Evolutionary conservation across 2,113 vertebrate species (phyloP).

Genomic region (Ondatra zibethicus): DNA sequence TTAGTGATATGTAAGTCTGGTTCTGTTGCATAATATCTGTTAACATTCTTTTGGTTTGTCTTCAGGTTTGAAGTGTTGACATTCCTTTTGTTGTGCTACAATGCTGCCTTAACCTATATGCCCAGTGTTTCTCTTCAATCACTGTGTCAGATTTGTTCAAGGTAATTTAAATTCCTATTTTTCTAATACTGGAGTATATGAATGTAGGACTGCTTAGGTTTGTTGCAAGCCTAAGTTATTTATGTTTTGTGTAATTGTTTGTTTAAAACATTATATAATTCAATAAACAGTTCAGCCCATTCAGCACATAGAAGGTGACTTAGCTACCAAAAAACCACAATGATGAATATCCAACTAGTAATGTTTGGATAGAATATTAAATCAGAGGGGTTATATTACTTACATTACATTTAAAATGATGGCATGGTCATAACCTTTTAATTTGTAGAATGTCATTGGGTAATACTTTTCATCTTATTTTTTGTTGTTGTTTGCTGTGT

Average conservation of each 20-base stretch:
- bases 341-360: conserved; percentile 3
- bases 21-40: conserved; percentile 20
- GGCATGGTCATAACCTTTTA: background rate
- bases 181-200: conserved; percentile 52
- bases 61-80: conserved; percentile 97
- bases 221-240: conserved; percentile 44
- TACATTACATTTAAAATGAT: conserved; percentile 12
- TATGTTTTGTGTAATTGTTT: conserved; percentile 57
- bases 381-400: background rate
- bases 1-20: background rate
- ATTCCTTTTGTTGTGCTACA: conserved; percentile 97
- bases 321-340: background rate
- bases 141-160: conserved; percentile 96
- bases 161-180: conserved; percentile 86
- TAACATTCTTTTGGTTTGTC: conserved; percentile 75
- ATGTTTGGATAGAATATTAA: conserved; percentile 29
- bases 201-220: conserved; percentile 15
- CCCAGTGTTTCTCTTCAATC: conserved; percentile 94
- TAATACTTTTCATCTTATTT: conserved; percentile 36
- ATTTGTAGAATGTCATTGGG: conserved; percentile 9
- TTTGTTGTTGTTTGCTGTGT: conserved; percentile 22
- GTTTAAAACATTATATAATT: conserved; percentile 51
- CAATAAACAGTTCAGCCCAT: background rate
- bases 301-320: background rate
- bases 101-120: conserved; percentile 96